Evolutionary conservation across 2,888 invertebrate genomes (phyloP), one percentile per base, ranked within the genome.

Genomic region (Epirrhoe tristata): DNA sequence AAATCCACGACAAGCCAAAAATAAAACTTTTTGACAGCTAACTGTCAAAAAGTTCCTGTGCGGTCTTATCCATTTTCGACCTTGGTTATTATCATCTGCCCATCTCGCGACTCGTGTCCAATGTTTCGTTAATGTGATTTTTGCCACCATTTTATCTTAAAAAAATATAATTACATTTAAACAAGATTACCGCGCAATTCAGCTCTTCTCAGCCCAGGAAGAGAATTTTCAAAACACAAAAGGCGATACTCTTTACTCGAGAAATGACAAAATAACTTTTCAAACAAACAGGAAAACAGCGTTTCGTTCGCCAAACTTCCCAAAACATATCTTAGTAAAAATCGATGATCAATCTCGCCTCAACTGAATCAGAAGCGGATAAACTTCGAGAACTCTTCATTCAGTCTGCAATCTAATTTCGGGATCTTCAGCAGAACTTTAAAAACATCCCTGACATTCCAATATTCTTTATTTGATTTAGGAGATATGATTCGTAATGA

Each of bases 381-480:
- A 56, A 78, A 79, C 72, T 81, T 77, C 50, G 63, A 58, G 12
- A 75, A 71, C 78, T 73, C 70, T 69, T 75, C 66, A 60, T 73
- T 75, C 74, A 69, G 72, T 74, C 67, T 72, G 69, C 71, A 78
- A 83, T 79, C 78, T 77, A 75, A 79, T 83, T 81, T 76, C n/a
- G 62, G 63, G 73, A 76, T 77, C 70, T 71, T 59, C 62, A 69
- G 73, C 73, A 74, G 74, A 76, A 72, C 72, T 77, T 78, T 71
- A 69, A 74, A 77, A 76, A 74, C 73, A 72, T 54, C 39, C 67
- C 74, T 69, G 63, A 53, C 62, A 65, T 61, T 58, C 63, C 65
- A 52, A 67, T 72, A 70, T 61, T 51, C 50, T 39, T 59, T 58
- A 53, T 58, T 17, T 43, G 43, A 60, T 53, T 60, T 7, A 6